A percentile compares a stretch with the other conserved stretches of the same genome.
Conservation (phyloP, 2,113 vertebrate species). For the Etheostoma spectabile region DNA sequence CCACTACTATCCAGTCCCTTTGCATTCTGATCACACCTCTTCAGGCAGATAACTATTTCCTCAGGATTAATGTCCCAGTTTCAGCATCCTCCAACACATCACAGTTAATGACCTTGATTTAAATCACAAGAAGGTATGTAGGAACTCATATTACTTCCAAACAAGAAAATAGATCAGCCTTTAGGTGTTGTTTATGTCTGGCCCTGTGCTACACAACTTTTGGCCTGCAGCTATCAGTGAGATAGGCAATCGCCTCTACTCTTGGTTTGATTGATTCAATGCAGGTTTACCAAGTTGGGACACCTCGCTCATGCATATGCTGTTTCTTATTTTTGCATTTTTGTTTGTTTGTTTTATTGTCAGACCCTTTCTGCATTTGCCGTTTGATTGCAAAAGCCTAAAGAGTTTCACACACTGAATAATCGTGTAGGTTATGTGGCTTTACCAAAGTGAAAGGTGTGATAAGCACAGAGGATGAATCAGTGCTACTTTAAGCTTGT, state of each 20-base stretch:
- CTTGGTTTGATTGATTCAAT: constrained; percentile 75
- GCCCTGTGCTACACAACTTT: constrained; percentile 50
- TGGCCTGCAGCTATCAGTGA: constrained; percentile 55
- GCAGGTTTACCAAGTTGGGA: constrained; percentile 41
- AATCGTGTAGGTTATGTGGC: constrained; percentile 44
- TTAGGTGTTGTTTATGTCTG: constrained; percentile 68
- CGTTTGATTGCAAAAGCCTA: constrained; percentile 44
- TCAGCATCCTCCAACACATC: constrained; percentile 74
- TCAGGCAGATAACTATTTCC: constrained; percentile 74
- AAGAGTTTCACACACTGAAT: constrained; percentile 35
- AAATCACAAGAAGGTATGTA: constrained; percentile 77
- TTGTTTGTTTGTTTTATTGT: constrained; percentile 22
- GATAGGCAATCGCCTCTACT: constrained; percentile 63
- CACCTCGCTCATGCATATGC: constrained; percentile 35
- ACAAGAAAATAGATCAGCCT: constrained; percentile 75
- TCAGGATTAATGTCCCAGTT: constrained; percentile 79
- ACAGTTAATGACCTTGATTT: constrained; percentile 84
- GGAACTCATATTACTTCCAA: constrained; percentile 67
- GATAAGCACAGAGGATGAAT: constrained; percentile 57
- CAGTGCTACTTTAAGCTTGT: constrained; percentile 54
- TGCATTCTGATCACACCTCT: constrained; percentile 71
- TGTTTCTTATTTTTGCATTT: constrained; percentile 6
- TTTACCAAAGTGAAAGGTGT: constrained; percentile 53
- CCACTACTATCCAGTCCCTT: constrained; percentile 48
- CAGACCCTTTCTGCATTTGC: constrained; percentile 18